phyloP scores from a whole-genome alignment of 1,140 invertebrate species.

The Drosophila dunni region DNA sequence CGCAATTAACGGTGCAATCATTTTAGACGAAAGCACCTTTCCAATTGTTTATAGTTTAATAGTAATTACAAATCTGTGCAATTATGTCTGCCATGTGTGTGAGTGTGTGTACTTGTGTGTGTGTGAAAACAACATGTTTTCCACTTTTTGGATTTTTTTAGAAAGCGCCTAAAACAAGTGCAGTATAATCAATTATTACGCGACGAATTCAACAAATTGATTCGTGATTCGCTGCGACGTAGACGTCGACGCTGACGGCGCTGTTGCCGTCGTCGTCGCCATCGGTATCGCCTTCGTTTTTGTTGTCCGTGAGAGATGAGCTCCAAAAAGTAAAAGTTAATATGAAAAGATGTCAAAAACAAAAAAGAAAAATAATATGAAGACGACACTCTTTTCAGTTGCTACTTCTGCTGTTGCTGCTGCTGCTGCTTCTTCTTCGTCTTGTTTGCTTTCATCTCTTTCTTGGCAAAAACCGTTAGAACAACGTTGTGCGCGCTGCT shows the following conservation, averaged over 20 bases:
- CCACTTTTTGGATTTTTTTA: slow-evolving; percentile 54
- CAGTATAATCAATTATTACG: slow-evolving; percentile 76
- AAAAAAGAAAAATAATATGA: slow-evolving; percentile 3
- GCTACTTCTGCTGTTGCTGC: neutral
- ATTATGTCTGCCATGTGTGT: slow-evolving; percentile 21
- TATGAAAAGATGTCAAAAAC: slow-evolving; percentile 1
- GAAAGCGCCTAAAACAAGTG: slow-evolving; percentile 78
- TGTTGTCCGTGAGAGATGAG: slow-evolving; percentile 8
- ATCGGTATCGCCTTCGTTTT: neutral
- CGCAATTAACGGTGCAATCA: slow-evolving; percentile 43
- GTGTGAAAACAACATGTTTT: slow-evolving; percentile 41
- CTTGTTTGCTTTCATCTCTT: neutral
- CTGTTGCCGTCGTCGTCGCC: neutral
- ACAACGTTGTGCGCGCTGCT: slow-evolving; percentile 46
- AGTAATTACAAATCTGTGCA: slow-evolving; percentile 58
- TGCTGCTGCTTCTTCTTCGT: neutral
- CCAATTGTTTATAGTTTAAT: slow-evolving; percentile 61
- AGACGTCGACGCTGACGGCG: neutral
- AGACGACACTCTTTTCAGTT: neutral
- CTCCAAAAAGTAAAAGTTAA: slow-evolving; percentile 24
- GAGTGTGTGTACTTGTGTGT: neutral
- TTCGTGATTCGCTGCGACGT: neutral
- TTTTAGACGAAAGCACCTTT: slow-evolving; percentile 58
- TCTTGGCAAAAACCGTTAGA: slow-evolving; percentile 73
- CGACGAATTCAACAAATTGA: slow-evolving; percentile 51